phyloP scores from a whole-genome alignment of 2,888 invertebrate species.

The Petrolisthes manimaculis region DNA sequence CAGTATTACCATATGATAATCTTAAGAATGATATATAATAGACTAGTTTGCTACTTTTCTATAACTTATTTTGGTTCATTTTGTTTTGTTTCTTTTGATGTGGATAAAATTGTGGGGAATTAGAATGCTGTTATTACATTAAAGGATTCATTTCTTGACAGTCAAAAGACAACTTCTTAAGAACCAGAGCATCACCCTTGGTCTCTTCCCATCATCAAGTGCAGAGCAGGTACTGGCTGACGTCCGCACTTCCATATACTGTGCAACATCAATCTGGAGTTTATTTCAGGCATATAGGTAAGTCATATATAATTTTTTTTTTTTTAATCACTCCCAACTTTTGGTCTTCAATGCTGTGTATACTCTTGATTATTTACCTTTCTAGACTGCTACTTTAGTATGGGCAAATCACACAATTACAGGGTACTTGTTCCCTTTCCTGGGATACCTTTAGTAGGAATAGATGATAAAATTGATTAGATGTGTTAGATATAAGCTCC shows the following conservation, averaged over 20 bases:
- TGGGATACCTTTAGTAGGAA: too few species aligned
- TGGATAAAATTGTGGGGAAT: too few species aligned
- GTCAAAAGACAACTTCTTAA: constrained; percentile 91
- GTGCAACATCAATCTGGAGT: constrained; percentile 96
- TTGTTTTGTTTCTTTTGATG: too few species aligned
- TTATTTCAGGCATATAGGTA: constrained; percentile 95
- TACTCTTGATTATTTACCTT: background rate
- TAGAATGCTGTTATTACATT: too few species aligned
- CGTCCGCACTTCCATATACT: constrained; percentile 92
- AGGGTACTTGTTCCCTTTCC: too few species aligned
- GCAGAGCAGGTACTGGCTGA: constrained; percentile 88
- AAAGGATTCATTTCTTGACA: constrained; percentile 70
- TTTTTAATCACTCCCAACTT: background rate
- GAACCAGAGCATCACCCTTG: constrained; percentile 93
- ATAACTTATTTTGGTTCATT: too few species aligned
- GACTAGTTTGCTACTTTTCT: too few species aligned
- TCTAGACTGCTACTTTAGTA: background rate
- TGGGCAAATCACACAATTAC: too few species aligned
- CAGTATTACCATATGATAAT: too few species aligned
- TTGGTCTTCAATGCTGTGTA: background rate
- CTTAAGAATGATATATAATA: too few species aligned
- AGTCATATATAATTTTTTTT: background rate
- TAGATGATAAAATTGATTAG: too few species aligned
- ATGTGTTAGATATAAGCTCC: too few species aligned
- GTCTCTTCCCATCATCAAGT: constrained; percentile 89